Base-by-base conservation (phyloP, 2,888 invertebrate genomes). In the Alentia gelatinosa region DNA sequence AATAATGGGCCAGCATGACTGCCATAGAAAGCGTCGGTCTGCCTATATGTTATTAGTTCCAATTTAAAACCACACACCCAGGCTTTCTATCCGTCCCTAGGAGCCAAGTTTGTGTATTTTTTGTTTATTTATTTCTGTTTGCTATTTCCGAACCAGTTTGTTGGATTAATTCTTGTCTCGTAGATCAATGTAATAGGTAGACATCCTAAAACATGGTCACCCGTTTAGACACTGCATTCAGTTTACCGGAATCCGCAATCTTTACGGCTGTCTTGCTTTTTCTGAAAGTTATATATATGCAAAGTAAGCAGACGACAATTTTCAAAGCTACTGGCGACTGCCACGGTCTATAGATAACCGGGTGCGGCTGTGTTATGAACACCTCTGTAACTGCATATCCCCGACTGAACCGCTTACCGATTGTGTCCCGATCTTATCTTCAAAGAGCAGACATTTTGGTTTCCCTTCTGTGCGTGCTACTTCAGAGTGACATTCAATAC, bases 1-100 rank as follows among this genome's bases (percentile, higher is more conserved):
- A 79, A 79, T 33, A 79, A 79, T 79, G 79, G 79, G 39, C 35
- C 79, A 37, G 39, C 79, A 79, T 35, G 79, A n/a, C n/a, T n/a
- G n/a, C n/a, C n/a, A n/a, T n/a, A n/a, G n/a, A n/a, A n/a, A n/a
- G n/a, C n/a, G n/a, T n/a, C n/a, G n/a, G n/a, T n/a, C n/a, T n/a
- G n/a, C n/a, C n/a, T n/a, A n/a, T n/a, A n/a, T n/a, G n/a, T n/a
- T n/a, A n/a, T n/a, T n/a, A n/a, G n/a, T n/a, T n/a, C 9, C 56
- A 56, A 19, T 56, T 56, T 56, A 56, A 19, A 56, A 12, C 56
- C 56, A 56, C n/a, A 12, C 19, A 9, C 56, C 56, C 56, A n/a
- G 9, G 5, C 56, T 56, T 56, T 56, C 23, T 56, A n/a, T 19
- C n/a, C 23, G 56, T 56, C 1, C 23, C 19, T 19, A 56, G 19